Conservation (phyloP, 2,888 invertebrate genomes). For the Encarsia formosa region DNA sequence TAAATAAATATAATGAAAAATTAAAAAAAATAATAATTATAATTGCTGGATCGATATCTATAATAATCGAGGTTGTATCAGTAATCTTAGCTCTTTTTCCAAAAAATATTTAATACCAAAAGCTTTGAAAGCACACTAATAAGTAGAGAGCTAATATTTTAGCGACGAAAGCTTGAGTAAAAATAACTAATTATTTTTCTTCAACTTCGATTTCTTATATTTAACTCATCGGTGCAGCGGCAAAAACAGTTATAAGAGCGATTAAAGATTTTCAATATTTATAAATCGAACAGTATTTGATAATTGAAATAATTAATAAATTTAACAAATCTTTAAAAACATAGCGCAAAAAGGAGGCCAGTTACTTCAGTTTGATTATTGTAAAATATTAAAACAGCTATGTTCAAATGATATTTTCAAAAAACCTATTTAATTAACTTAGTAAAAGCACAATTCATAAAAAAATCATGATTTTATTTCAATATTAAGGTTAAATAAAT, state of each 20-base stretch:
- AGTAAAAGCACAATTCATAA: too few species aligned
- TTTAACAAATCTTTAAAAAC: too few species aligned
- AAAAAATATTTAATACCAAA: too few species aligned
- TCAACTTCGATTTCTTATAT: not conserved
- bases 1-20: not conserved
- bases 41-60: too few species aligned
- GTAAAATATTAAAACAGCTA: too few species aligned
- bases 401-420: too few species aligned
- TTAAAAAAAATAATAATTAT: not conserved
- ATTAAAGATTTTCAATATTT: conserved; percentile 12
- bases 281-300: conserved; percentile 17
- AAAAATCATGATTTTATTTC: not conserved
- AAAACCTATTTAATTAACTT: too few species aligned
- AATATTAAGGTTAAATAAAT: not conserved
- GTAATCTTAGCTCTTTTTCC: too few species aligned
- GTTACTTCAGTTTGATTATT: conserved; percentile 35
- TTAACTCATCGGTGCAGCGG: conserved; percentile 16
- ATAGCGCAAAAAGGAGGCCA: conserved; percentile 38
- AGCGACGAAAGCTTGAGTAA: conserved; percentile 15
- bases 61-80: too few species aligned
- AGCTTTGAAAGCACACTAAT: too few species aligned
- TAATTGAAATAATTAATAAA: conserved; percentile 3
- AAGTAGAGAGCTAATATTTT: conserved; percentile 7
- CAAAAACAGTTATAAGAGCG: conserved; percentile 11
- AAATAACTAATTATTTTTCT: conserved; percentile 23